A percentile compares a stretch with the other conserved stretches of the same genome.
Conservation (phyloP, 1,140 invertebrate species). For the Triops cancriformis region DNA sequence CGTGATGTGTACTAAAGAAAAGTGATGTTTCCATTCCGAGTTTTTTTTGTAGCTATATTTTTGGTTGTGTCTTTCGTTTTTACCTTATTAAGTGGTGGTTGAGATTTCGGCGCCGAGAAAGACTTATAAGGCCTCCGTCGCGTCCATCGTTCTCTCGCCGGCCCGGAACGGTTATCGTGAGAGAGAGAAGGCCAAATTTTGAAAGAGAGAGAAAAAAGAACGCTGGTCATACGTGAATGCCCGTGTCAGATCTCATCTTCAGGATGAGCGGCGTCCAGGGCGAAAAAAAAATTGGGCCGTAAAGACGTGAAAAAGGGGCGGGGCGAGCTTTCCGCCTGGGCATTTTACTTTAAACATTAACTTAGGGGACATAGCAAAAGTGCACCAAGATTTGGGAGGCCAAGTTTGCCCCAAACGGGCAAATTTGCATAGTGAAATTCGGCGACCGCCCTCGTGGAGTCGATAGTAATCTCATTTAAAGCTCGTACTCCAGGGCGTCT, state of each 20-base stretch:
- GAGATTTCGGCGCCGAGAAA: slow-evolving; percentile 12
- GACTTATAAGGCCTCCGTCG: slow-evolving; percentile 7
- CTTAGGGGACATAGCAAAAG: too few relatives aligned
- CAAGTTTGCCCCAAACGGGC: too few relatives aligned
- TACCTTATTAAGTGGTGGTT: background rate
- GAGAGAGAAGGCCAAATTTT: background rate
- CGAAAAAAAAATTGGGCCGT: background rate
- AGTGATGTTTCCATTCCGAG: background rate
- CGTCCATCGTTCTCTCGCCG: background rate
- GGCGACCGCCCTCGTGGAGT: too few relatives aligned
- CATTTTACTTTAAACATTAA: too few relatives aligned
- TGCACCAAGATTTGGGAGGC: too few relatives aligned
- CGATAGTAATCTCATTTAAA: too few relatives aligned
- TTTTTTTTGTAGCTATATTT: background rate
- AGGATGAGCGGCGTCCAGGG: background rate
- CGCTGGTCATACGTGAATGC: background rate
- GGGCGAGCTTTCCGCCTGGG: too few relatives aligned
- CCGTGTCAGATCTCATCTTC: background rate
- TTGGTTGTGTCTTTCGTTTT: slow-evolving; percentile 2
- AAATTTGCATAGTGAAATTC: too few relatives aligned
- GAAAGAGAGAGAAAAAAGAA: too few relatives aligned
- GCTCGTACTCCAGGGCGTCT: background rate
- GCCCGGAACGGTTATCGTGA: background rate
- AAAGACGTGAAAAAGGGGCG: too few relatives aligned
- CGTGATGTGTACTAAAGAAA: background rate